Conservation (phyloP, 2,113 vertebrate species). For the Mustela lutreola region DNA sequence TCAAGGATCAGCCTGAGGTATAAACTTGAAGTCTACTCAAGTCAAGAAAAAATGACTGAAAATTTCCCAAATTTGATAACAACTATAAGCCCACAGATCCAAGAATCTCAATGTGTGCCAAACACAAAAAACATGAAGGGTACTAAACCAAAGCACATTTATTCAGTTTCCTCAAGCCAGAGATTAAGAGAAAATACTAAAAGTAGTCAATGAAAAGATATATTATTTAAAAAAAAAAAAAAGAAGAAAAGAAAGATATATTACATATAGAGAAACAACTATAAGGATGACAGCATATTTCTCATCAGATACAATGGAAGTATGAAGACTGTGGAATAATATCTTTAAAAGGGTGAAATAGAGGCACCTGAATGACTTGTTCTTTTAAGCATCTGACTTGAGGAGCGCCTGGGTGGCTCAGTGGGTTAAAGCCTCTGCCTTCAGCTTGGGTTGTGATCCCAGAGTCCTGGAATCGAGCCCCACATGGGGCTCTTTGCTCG, state of each 20-base stretch:
- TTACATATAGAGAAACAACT: not conserved
- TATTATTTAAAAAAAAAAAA: not conserved
- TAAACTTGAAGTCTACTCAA: not conserved
- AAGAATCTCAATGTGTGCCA: not conserved
- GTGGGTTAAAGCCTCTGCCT: too few species aligned
- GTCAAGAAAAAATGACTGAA: not conserved
- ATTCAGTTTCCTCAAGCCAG: not conserved
- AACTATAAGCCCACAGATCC: not conserved
- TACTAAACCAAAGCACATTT: not conserved
- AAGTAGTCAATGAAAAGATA: not conserved
- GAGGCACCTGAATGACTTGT: not conserved
- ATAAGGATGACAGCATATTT: not conserved
- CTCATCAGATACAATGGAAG: not conserved
- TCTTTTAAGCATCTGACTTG: not conserved
- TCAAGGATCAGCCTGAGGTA: not conserved
- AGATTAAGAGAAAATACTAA: conserved; percentile 15
- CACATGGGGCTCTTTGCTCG: too few species aligned
- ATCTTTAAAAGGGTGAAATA: not conserved
- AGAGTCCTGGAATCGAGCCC: too few species aligned
- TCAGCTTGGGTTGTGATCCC: too few species aligned
- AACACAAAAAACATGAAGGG: not conserved
- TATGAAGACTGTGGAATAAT: not conserved
- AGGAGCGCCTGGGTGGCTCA: not conserved
- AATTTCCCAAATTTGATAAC: not conserved
- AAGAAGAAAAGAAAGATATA: not conserved